Evolutionary conservation across 1,140 invertebrate genomes (phyloP), one percentile per base, ranked within the genome.

Genomic region (Melipona quadrifasciata): DNA sequence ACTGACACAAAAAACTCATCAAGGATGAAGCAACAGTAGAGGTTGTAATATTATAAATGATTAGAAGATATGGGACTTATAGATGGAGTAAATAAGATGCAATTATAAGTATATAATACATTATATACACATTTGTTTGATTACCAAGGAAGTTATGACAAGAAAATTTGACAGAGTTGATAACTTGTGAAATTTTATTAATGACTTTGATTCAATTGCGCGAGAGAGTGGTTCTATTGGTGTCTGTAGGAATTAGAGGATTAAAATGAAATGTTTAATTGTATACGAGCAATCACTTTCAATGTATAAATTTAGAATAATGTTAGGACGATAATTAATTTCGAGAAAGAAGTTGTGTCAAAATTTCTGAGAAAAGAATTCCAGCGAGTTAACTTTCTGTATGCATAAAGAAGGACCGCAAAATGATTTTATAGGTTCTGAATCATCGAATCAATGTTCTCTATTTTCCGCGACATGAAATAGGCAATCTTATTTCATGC

Each of bases 391-490:
- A 64, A 76, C 11, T 61, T 47, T 61, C 34, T 21, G 51, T 2
- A 55, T 10, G 5, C 79, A 27, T 61, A 72, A 72, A n/a, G 24
- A 61, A 31, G 39, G 71, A 24, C 8, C 1, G 47, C 53, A 47
- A 31, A 64, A 27, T 77, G 27, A 57, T 77, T 78, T 68, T 64
- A 82, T n/a, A 24, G 75, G 39, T 55, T 68, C 55, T 83, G 82
- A 78, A 70, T 83, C 82, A 83, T 70, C 53, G 39, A 21, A 34
- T 12, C 39, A 83, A 61, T 68, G 75, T 83, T 57, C 65, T 34
- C n/a, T n/a, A 19, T 76, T 47, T 31, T 57, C 17, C 19, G 55
- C 27, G 55, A 21, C 70, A 27, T 34, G 17, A 27, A 53, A 83
- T 53, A 76, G 65, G n/a, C 55, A 57, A 78, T 83, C 72, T 39